These are phyloP conservation scores for Ferdinandea cuprea DNA, from an alignment of 2,888 invertebrate species.

Conservation along the genomic window DNA sequence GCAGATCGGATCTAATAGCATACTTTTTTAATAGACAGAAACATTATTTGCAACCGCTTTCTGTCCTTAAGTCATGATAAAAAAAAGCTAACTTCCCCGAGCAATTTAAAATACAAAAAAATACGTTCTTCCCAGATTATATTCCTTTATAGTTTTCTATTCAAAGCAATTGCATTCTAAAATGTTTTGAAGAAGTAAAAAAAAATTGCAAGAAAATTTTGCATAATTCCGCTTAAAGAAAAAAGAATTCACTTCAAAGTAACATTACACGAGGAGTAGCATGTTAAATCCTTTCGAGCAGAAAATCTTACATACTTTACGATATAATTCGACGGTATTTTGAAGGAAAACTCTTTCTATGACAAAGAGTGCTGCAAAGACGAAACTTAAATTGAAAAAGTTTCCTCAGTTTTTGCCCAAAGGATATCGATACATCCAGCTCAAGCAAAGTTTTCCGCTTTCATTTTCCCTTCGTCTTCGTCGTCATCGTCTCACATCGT, in stretches of 20 bases:
- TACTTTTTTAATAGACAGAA: too few relatives aligned
- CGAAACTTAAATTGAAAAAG: constrained; percentile 73
- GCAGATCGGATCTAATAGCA: too few relatives aligned
- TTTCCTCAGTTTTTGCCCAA: constrained; percentile 54
- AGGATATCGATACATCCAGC: constrained; percentile 64
- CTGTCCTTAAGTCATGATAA: too few relatives aligned
- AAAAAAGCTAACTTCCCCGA: too few relatives aligned
- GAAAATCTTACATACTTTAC: constrained; percentile 48
- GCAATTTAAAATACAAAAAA: not conserved
- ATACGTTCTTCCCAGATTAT: not conserved
- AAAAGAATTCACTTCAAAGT: constrained; percentile 5
- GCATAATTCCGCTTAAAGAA: constrained; percentile 30
- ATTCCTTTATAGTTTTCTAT: not conserved
- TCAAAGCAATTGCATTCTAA: constrained; percentile 3
- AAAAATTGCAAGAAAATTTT: constrained; percentile 31
- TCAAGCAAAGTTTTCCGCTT: constrained; percentile 34
- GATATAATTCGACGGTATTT: constrained; percentile 44
- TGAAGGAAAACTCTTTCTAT: constrained; percentile 26
- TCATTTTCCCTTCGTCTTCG: not conserved
- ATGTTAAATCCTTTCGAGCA: constrained; percentile 22
- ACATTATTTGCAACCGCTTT: too few relatives aligned
- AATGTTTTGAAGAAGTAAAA: constrained; percentile 10
- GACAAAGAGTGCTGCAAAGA: constrained; percentile 63
- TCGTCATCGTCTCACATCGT: constrained; percentile 20
- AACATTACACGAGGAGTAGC: constrained; percentile 18